These are phyloP conservation scores for Prorops nasuta DNA, from an alignment of 1,140 invertebrate species.

Conservation along the genomic window DNA sequence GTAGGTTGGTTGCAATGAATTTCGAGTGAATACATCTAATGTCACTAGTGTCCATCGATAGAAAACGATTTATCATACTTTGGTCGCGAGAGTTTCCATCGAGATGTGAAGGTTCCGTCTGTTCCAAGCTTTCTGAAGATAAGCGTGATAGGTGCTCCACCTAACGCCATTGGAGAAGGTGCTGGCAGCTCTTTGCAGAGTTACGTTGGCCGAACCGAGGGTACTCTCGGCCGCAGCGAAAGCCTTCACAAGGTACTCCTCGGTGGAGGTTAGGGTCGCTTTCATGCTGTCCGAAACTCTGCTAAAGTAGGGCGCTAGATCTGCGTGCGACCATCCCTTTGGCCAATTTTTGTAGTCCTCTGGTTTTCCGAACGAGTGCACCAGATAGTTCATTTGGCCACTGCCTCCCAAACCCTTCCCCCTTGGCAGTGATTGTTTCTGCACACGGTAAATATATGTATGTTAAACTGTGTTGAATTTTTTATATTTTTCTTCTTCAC, in stretches of 20 bases:
- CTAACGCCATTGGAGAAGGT: conserved; percentile 67
- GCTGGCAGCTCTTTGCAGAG: conserved; percentile 55
- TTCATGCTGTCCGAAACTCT: conserved; percentile 53
- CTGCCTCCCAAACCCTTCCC: conserved; percentile 71
- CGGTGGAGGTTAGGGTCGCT: conserved; percentile 25
- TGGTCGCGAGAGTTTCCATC: conserved; percentile 65
- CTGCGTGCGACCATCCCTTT: conserved; percentile 59
- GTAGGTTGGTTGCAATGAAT: too few relatives aligned
- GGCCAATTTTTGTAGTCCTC: conserved; percentile 65
- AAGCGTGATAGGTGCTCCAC: conserved; percentile 67
- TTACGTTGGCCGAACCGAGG: conserved; percentile 41
- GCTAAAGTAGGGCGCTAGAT: conserved; percentile 58
- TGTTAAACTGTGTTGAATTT: too few relatives aligned
- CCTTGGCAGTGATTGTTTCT: conserved; percentile 64
- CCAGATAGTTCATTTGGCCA: conserved; percentile 68
- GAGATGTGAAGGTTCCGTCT: conserved; percentile 70
- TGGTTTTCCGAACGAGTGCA: conserved; percentile 64
- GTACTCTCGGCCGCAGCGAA: conserved; percentile 32
- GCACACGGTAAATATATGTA: too few relatives aligned
- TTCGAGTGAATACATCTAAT: too few relatives aligned
- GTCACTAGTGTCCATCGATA: too few relatives aligned
- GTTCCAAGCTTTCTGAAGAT: conserved; percentile 65
- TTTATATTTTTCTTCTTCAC: neutral
- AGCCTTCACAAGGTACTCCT: conserved; percentile 41
- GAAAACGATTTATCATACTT: too few relatives aligned